Conservation (phyloP, 2,113 vertebrate genomes). For the Labeo rohita region DNA sequence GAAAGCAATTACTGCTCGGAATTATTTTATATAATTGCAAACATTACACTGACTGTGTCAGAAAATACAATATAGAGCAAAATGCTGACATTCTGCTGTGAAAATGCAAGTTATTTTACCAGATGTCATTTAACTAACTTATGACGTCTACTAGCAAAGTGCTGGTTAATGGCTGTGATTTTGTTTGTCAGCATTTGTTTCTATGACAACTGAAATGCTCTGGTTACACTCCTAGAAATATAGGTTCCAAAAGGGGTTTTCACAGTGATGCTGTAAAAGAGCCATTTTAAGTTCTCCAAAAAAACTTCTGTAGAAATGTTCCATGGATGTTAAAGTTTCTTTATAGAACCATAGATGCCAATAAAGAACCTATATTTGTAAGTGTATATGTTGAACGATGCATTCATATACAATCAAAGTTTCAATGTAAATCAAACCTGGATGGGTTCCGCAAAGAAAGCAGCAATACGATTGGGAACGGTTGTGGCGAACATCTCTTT, state of each 20-base stretch:
- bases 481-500: slow-evolving; percentile 85
- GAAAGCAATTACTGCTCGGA: not conserved
- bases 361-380: no score
- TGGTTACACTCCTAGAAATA: not conserved
- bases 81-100: not conserved
- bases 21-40: not conserved
- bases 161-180: not conserved
- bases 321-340: not conserved
- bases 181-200: not conserved
- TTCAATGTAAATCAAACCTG: slow-evolving; percentile 75
- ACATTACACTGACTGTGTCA: not conserved
- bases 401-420: not conserved
- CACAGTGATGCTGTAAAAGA: no score
- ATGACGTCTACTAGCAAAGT: not conserved
- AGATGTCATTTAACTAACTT: not conserved
- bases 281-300: not conserved
- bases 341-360: not conserved
- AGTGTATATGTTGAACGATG: not conserved
- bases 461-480: slow-evolving; percentile 83
- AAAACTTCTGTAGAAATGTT: not conserved
- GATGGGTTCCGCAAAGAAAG: slow-evolving; percentile 93
- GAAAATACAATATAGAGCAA: not conserved
- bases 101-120: not conserved
- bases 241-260: not conserved
- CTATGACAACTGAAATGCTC: not conserved